Percentiles rank a stretch among this genome's conserved stretches.
These are phyloP conservation scores for Steinernema hermaphroditum DNA, from an alignment of 2,888 invertebrate genomes.

Conservation along the genomic window DNA sequence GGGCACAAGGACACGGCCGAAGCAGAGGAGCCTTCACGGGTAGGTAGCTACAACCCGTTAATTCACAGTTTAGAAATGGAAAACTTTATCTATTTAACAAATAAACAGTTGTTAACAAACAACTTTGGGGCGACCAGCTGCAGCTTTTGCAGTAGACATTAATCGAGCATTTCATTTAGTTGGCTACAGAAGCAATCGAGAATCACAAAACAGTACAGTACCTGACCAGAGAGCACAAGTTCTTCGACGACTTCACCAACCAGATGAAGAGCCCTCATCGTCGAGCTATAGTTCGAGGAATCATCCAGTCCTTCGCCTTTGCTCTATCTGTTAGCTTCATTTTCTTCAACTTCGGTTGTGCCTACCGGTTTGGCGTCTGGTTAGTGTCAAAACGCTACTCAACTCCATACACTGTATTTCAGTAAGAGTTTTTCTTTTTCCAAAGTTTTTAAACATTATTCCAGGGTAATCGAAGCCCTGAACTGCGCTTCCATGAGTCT, in stretches of 20 bases:
- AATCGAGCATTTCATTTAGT: too few relatives aligned
- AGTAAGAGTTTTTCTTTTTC: slow-evolving; percentile 42
- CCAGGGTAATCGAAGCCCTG: slow-evolving; percentile 71
- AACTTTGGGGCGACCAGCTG: too few relatives aligned
- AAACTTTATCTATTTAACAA: neutral
- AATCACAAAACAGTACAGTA: slow-evolving; percentile 68
- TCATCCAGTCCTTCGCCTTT: slow-evolving; percentile 47
- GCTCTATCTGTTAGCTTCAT: slow-evolving; percentile 50
- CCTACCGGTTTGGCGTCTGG: slow-evolving; percentile 56
- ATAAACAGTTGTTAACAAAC: slow-evolving; percentile 30
- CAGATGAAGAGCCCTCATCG: slow-evolving; percentile 48
- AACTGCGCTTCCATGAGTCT: slow-evolving; percentile 70
- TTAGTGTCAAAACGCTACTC: slow-evolving; percentile 47
- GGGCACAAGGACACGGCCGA: slow-evolving; percentile 53
- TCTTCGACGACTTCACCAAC: slow-evolving; percentile 61
- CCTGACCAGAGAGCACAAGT: slow-evolving; percentile 67
- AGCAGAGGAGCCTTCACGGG: slow-evolving; percentile 55
- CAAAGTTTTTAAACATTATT: slow-evolving; percentile 32
- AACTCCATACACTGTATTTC: slow-evolving; percentile 58
- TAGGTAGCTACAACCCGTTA: slow-evolving; percentile 24
- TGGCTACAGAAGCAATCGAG: slow-evolving; percentile 68
- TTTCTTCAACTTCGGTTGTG: slow-evolving; percentile 58
- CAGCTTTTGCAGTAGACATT: too few relatives aligned
- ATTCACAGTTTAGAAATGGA: neutral
- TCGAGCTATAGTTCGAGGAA: slow-evolving; percentile 50